Evolutionary conservation across 2,113 vertebrate species (phyloP).

Genomic region (Oreochromis niloticus): DNA sequence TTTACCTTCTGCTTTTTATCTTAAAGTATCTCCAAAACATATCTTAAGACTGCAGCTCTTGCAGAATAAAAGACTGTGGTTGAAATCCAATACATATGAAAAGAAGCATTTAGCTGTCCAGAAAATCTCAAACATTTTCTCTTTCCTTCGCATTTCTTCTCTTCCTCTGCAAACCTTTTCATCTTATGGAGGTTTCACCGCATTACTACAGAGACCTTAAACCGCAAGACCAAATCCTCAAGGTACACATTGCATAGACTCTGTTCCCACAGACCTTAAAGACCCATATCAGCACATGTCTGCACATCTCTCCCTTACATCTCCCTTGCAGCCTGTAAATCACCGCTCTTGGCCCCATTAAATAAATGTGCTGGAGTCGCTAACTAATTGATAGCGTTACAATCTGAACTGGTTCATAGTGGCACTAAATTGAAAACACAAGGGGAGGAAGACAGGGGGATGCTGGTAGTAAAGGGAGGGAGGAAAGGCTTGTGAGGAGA

Average conservation of each 20-base stretch:
- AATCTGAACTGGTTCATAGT: slow-evolving; percentile 57
- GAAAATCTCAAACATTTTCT: slow-evolving; percentile 37
- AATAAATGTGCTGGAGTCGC: slow-evolving; percentile 60
- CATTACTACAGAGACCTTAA: slow-evolving; percentile 47
- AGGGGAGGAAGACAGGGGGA: slow-evolving; percentile 48
- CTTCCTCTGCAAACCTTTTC: slow-evolving; percentile 42
- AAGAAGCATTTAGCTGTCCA: slow-evolving; percentile 34
- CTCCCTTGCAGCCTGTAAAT: slow-evolving; percentile 67
- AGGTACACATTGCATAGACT: slow-evolving; percentile 21
- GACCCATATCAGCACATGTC: slow-evolving; percentile 37
- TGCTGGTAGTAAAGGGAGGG: slow-evolving; percentile 32
- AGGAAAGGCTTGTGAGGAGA: background rate
- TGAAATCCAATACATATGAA: slow-evolving; percentile 40
- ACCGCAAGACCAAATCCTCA: slow-evolving; percentile 44
- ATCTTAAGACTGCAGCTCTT: background rate
- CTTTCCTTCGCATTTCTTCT: slow-evolving; percentile 37
- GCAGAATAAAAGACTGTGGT: background rate
- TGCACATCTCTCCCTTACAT: slow-evolving; percentile 59
- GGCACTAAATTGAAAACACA: slow-evolving; percentile 66
- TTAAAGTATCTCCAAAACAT: slow-evolving; percentile 2
- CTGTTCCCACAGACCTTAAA: slow-evolving; percentile 52
- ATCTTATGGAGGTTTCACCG: slow-evolving; percentile 34
- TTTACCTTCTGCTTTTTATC: slow-evolving; percentile 1
- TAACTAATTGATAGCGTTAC: slow-evolving; percentile 72
- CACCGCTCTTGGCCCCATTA: slow-evolving; percentile 50